Evolutionary conservation across 2,888 invertebrate genomes (phyloP), one percentile per base, ranked within the genome.

Genomic region (Linnaemya tessellans): DNA sequence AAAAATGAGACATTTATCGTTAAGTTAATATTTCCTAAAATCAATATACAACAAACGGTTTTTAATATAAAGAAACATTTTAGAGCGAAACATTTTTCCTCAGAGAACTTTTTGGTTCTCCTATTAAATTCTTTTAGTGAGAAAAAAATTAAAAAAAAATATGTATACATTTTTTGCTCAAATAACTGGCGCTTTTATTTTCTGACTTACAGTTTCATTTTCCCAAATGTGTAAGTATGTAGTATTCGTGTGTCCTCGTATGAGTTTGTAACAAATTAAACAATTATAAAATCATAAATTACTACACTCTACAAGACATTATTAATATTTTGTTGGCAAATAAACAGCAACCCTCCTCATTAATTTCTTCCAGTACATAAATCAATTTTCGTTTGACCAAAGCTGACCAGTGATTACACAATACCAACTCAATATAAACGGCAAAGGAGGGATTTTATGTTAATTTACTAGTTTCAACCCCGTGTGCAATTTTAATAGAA

Each of bases 281-380:
- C 49, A 49, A 67, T 67, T 67, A 67, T 49, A 67, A 49, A 49
- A 67, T 49, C 54, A 60, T 79, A 84, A 74, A 56, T 83, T 78
- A 67, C 5, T 49, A 1, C 8, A 54, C 30, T 46, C 30, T 56
- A 64, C 30, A 49, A 71, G 56, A 35, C 22, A 58, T 41, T 54
- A 38, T 56, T 41, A 60, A 64, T 20, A 64, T 51, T 75, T 67
- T 80, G 64, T 65, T 80, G 30, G 22, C 46, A 67, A 77, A 58
- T 43, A 18, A 70, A 70, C 43, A 49, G 20, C 68, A 58, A 75
- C 82, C 86, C 87, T 78, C 86, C 84, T 74, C 43, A 60, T 43
- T 43, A 78, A 70, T 68, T 75, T 60, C 51, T 86, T 85, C 62
- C 84, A 85, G 65, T 65, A 86, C 86, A 87, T 86, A 87, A 87